These are phyloP conservation scores for Phaedon cochleariae DNA, from an alignment of 2,888 invertebrate species.

Conservation along the genomic window DNA sequence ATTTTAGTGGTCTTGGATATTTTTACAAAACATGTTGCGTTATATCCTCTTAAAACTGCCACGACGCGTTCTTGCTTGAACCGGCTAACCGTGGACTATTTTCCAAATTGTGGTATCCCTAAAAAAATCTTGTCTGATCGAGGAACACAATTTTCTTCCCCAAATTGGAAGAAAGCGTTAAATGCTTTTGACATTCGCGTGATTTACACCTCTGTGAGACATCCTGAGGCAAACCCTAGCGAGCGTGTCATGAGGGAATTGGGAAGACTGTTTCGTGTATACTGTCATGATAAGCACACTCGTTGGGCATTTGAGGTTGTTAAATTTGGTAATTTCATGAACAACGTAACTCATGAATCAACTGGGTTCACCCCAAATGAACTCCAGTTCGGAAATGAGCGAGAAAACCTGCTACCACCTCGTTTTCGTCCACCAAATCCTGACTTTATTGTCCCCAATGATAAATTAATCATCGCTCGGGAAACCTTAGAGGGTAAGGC, in stretches of 20 bases:
- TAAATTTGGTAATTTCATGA: neutral
- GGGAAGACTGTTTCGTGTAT: neutral
- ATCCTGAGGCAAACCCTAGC: neutral
- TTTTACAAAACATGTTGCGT: neutral
- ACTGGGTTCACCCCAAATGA: slow-evolving; percentile 2
- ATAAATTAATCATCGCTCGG: neutral
- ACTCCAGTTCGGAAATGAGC: neutral
- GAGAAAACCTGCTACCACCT: neutral
- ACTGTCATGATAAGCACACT: slow-evolving; percentile 4
- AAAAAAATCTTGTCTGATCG: slow-evolving; percentile 1
- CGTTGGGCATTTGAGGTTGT: slow-evolving; percentile 4
- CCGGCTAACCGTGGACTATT: neutral
- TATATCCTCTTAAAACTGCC: neutral
- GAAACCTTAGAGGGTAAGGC: too few species aligned
- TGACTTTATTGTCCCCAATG: neutral
- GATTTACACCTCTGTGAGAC: neutral
- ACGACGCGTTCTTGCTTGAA: slow-evolving; percentile 1
- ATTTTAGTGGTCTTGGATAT: slow-evolving; percentile 5
- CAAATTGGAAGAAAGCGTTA: neutral
- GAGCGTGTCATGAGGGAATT: neutral
- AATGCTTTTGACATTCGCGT: neutral
- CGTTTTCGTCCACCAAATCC: neutral
- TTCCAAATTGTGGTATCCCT: neutral
- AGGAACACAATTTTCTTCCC: neutral
- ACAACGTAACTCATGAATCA: neutral